Evolutionary conservation across 2,888 invertebrate species (phyloP).

Genomic region (Cheilosia pagana): DNA sequence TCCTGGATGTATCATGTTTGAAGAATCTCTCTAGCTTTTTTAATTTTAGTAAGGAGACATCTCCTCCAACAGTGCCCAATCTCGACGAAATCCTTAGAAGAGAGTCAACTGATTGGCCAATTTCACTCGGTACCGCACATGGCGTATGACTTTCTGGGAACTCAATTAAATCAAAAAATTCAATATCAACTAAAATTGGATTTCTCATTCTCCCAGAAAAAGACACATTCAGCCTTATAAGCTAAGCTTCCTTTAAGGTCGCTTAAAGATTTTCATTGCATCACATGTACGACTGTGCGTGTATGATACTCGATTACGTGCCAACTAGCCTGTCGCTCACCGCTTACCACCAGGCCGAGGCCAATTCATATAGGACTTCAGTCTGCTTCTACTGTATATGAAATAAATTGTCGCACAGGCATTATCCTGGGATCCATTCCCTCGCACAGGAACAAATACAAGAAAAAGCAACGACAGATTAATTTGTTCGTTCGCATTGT

Average conservation of each 20-base stretch:
- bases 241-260: constrained; percentile 4
- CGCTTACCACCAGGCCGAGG: constrained; percentile 49
- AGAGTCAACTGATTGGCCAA: not conserved
- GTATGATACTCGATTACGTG: constrained; percentile 57
- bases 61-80: no score
- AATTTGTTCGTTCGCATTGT: constrained; percentile 71
- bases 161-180: constrained; percentile 51
- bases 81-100: not conserved
- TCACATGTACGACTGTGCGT: constrained; percentile 8
- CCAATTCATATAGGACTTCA: constrained; percentile 70
- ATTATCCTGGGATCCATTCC: constrained; percentile 67
- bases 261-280: constrained; percentile 8
- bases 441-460: constrained; percentile 44
- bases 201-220: constrained; percentile 17
- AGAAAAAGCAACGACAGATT: constrained; percentile 57
- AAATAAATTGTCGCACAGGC: constrained; percentile 71
- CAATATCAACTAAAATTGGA: constrained; percentile 60
- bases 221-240: constrained; percentile 28
- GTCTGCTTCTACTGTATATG: constrained; percentile 64
- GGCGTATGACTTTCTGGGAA: constrained; percentile 10
- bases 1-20: no score
- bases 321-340: constrained; percentile 62
- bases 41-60: no score
- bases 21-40: no score
- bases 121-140: constrained; percentile 5